A percentile compares a stretch with the other conserved stretches of the same genome.
Evolutionary conservation across 2,888 invertebrate species (phyloP).

Genomic region (Agrochola macilenta): DNA sequence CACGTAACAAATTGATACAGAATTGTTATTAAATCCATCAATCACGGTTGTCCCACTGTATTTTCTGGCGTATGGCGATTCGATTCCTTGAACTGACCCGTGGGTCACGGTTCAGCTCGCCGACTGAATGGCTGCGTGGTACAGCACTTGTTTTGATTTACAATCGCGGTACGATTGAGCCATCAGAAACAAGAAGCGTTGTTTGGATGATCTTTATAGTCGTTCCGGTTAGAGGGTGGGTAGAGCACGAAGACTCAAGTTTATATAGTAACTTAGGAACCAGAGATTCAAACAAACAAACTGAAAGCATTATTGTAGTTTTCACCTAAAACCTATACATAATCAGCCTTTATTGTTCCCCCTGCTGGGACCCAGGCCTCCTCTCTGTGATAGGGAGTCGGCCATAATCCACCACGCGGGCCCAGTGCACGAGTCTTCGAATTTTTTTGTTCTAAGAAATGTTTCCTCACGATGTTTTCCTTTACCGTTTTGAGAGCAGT

Average conservation of each 20-base stretch:
- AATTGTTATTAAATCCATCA: neutral
- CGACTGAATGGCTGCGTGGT: slow-evolving; percentile 68
- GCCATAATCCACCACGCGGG: too few relatives aligned
- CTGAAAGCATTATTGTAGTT: too few relatives aligned
- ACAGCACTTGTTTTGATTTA: slow-evolving; percentile 59
- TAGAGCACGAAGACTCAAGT: neutral
- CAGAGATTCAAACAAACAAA: neutral
- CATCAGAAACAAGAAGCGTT: slow-evolving; percentile 64
- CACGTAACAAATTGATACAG: slow-evolving; percentile 8
- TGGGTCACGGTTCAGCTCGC: slow-evolving; percentile 75
- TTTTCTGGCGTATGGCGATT: slow-evolving; percentile 51
- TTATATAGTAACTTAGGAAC: neutral
- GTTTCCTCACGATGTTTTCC: too few relatives aligned
- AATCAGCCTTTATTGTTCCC: too few relatives aligned
- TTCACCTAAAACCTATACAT: neutral
- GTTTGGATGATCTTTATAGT: slow-evolving; percentile 34
- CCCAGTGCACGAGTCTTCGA: too few relatives aligned
- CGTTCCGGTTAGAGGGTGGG: slow-evolving; percentile 23
- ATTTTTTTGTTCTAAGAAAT: neutral
- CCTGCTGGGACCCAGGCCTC: too few relatives aligned
- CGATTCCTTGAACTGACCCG: slow-evolving; percentile 65
- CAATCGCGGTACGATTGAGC: slow-evolving; percentile 71
- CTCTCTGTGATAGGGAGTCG: too few relatives aligned
- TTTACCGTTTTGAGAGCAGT: too few relatives aligned
- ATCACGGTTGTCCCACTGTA: slow-evolving; percentile 33